Percentiles rank a stretch among this genome's conserved stretches.
Conservation (phyloP, 2,113 vertebrate genomes). For the Sula dactylatra region DNA sequence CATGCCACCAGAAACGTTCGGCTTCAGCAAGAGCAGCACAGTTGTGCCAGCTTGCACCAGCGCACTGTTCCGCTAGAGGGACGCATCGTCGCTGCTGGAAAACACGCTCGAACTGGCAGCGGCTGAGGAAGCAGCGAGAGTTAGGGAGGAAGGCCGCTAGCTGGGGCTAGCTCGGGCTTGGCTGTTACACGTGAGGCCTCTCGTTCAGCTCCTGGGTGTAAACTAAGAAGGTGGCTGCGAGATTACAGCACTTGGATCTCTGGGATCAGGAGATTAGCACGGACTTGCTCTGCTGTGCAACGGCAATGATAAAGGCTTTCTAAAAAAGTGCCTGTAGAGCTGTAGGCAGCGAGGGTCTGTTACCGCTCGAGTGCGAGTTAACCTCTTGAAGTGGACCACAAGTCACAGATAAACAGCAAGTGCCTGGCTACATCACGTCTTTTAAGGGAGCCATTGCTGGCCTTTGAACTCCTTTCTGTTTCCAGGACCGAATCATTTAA, state of each 20-base stretch:
- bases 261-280: not conserved
- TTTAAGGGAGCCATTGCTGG: not conserved
- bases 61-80: not conserved
- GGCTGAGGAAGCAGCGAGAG: not conserved
- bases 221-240: not conserved
- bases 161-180: not conserved
- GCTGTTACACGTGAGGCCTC: not conserved
- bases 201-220: not conserved
- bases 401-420: not conserved
- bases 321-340: not conserved
- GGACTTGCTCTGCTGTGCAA: fast-evolving
- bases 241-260: not conserved
- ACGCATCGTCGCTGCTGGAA: not conserved
- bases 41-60: not conserved
- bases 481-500: not conserved
- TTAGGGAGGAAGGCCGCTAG: not conserved
- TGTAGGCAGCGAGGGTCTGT: not conserved
- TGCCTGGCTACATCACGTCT: not conserved
- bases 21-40: too few species aligned
- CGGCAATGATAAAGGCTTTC: not conserved
- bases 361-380: not conserved
- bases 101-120: fast-evolving
- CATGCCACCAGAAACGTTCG: not conserved
- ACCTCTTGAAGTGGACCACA: not conserved
- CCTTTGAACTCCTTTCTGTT: not conserved